phyloP scores from a whole-genome alignment of 2,888 invertebrate genomes.

The Apotomis capreana region DNA sequence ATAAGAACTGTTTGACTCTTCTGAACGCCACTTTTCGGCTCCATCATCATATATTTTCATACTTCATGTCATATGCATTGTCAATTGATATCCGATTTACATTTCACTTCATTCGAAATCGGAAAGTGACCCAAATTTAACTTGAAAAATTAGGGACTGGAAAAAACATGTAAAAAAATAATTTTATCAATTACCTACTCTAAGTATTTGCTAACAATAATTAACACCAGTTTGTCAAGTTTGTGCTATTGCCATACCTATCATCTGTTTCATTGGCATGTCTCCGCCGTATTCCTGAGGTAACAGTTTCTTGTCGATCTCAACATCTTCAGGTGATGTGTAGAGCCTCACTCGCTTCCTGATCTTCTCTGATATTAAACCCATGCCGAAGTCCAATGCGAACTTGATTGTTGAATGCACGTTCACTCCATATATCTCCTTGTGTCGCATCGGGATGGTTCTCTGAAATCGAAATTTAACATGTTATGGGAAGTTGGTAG shows the following conservation, averaged over 20 bases:
- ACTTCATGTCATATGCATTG: too few relatives aligned
- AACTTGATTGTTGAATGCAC: slow-evolving; percentile 89
- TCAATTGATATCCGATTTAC: too few relatives aligned
- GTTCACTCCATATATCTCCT: slow-evolving; percentile 90
- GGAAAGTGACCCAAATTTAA: too few relatives aligned
- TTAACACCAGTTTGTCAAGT: background rate
- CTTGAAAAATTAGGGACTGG: too few relatives aligned
- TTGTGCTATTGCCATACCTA: slow-evolving; percentile 80
- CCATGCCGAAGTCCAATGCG: slow-evolving; percentile 90
- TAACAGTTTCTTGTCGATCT: slow-evolving; percentile 85
- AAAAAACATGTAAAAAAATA: too few relatives aligned
- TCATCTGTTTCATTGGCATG: slow-evolving; percentile 93
- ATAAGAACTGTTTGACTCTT: too few relatives aligned
- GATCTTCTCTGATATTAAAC: slow-evolving; percentile 90
- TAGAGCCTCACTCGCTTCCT: slow-evolving; percentile 87
- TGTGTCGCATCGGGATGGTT: slow-evolving; percentile 90
- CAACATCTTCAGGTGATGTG: slow-evolving; percentile 84
- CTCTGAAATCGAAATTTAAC: slow-evolving; percentile 73
- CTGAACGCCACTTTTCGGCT: too few relatives aligned
- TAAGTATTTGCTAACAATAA: too few relatives aligned
- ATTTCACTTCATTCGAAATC: too few relatives aligned
- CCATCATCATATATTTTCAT: too few relatives aligned
- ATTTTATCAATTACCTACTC: too few relatives aligned
- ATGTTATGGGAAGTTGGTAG: too few relatives aligned
- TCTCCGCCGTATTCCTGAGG: slow-evolving; percentile 93